These are phyloP conservation scores for Bembecia ichneumoniformis DNA, from an alignment of 2,888 invertebrate genomes.

Conservation along the genomic window DNA sequence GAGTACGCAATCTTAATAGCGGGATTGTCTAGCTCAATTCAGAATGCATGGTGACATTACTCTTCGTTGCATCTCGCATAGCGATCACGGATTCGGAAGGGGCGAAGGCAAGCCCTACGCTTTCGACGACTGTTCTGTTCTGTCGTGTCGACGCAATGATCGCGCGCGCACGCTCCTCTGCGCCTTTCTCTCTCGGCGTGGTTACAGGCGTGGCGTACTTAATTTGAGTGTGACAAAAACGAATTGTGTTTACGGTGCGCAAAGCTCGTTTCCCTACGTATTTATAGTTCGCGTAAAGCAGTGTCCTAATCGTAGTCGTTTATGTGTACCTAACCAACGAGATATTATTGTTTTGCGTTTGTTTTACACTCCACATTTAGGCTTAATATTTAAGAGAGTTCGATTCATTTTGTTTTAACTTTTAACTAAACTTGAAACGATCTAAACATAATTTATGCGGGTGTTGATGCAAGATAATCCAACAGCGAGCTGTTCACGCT, in stretches of 20 bases:
- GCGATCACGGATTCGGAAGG: constrained; percentile 66
- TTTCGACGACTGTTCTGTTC: constrained; percentile 48
- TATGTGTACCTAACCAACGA: constrained; percentile 38
- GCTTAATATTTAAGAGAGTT: constrained; percentile 38
- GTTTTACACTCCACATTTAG: constrained; percentile 41
- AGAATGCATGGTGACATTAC: constrained; percentile 29
- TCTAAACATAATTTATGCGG: no score
- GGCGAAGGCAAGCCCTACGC: constrained; percentile 56
- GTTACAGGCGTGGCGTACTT: constrained; percentile 16
- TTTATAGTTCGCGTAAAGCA: constrained; percentile 41
- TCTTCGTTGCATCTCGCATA: constrained; percentile 60
- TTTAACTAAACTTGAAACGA: no score
- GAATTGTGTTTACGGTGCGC: constrained; percentile 54
- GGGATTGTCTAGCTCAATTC: no score
- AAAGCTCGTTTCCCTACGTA: constrained; percentile 33
- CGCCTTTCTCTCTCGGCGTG: constrained; percentile 21
- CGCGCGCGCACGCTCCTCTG: constrained; percentile 55
- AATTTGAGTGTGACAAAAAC: constrained; percentile 41
- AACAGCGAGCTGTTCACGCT: no score
- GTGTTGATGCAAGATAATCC: no score
- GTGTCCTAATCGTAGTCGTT: constrained; percentile 30
- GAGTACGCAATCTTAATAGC: no score
- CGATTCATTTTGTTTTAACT: constrained; percentile 50
- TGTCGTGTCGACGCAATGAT: constrained; percentile 59
- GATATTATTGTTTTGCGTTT: constrained; percentile 40